Base-by-base conservation (phyloP, 2,797 vertebrate genomes). In the Carapus acus region DNA sequence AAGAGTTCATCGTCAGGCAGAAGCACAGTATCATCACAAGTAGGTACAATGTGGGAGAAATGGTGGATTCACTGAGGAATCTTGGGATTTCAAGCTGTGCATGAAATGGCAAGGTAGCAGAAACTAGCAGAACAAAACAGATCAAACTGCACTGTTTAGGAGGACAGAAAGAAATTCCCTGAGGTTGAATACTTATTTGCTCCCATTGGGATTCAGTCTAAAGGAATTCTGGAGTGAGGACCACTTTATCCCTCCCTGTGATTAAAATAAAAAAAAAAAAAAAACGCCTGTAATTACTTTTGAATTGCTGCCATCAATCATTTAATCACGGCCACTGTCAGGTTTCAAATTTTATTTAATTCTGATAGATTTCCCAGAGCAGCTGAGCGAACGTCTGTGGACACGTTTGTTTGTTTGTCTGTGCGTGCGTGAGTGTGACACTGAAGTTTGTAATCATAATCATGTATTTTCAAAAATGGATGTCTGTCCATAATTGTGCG, bases 381-480 rank as follows among this genome's bases (percentile, higher is more conserved):
- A 36, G 34, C n/a, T 36, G n/a, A 3, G 14, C 14, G 2, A 36
- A 36, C 14, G 13, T 36, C n/a, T n/a, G 14, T 7, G 4, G 6
- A 15, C 34, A 3, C 49, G 48, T 56, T 52, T 49, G 33, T 59
- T 17, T 36, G 36, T 57, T 54, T 62, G 38, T 29, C 24, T 9
- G 9, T 27, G 9, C 24, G 9, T 5, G 24, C 24, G 24, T 27
- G 9, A 27, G 9, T 5, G 24, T 27, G 24, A 27, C n/a, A n/a
- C n/a, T n/a, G n/a, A n/a, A n/a, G n/a, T n/a, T n/a, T n/a, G n/a
- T n/a, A n/a, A n/a, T n/a, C n/a, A n/a, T n/a, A n/a, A n/a, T n/a
- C n/a, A n/a, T n/a, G n/a, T n/a, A n/a, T n/a, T n/a, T n/a, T n/a
- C n/a, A n/a, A n/a, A n/a, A n/a, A n/a, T n/a, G n/a, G n/a, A n/a